phyloP scores from a whole-genome alignment of 2,888 invertebrate genomes.

The Drosophila formosana region DNA sequence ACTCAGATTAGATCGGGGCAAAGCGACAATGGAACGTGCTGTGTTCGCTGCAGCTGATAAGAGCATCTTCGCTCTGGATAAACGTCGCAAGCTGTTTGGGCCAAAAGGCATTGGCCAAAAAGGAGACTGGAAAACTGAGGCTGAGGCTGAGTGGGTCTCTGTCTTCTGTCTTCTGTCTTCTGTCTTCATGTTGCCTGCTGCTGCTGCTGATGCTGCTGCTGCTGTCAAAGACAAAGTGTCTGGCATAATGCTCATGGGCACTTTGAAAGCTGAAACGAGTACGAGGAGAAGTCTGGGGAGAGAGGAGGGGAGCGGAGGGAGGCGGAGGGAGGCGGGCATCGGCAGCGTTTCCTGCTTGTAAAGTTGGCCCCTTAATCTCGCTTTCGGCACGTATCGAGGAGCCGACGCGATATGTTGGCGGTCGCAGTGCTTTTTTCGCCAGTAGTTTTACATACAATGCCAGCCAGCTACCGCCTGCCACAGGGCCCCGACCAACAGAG shows the following conservation, averaged over 20 bases:
- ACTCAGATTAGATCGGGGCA: constrained; percentile 66
- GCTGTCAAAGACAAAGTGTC: constrained; percentile 79
- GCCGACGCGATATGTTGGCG: constrained; percentile 63
- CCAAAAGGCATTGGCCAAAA: constrained; percentile 7
- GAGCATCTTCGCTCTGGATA: constrained; percentile 58
- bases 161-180: background rate
- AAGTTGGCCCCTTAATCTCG: constrained; percentile 72
- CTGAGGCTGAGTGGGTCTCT: background rate
- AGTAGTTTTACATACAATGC: constrained; percentile 79
- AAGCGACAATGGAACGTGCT: constrained; percentile 77
- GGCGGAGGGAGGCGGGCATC: background rate
- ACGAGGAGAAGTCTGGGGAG: constrained; percentile 22
- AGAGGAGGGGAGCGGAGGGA: background rate
- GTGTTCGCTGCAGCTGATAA: constrained; percentile 68
- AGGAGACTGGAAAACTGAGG: background rate
- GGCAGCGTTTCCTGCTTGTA: constrained; percentile 75
- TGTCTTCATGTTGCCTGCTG: background rate
- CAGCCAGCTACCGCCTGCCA: constrained; percentile 59
- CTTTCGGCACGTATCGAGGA: constrained; percentile 68
- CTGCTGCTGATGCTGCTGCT: background rate
- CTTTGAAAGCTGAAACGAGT: constrained; percentile 73
- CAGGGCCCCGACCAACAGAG: constrained; percentile 15
- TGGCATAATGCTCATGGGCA: constrained; percentile 76
- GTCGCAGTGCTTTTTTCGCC: constrained; percentile 50
- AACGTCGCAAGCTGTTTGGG: constrained; percentile 31